Percentiles rank a stretch among this genome's conserved stretches.
Evolutionary conservation across 2,113 vertebrate genomes (phyloP).

Genomic region (Lanius collurio): DNA sequence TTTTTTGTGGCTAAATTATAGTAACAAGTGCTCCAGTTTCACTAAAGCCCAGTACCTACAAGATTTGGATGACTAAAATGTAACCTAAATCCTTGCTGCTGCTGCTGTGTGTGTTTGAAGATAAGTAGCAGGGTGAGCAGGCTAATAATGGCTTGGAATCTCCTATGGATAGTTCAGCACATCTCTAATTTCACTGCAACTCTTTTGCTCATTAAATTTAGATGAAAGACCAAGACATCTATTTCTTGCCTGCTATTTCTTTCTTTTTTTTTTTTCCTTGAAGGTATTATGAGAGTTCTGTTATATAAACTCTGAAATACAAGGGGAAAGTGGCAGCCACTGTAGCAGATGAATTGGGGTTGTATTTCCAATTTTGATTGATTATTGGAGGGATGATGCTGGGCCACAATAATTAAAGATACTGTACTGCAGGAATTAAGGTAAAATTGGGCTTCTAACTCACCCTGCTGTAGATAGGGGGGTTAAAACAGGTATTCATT

Average conservation of each 20-base stretch:
- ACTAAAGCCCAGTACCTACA: constrained; percentile 56
- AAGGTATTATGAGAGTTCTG: neutral
- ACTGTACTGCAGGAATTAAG: neutral
- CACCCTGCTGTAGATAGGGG: neutral
- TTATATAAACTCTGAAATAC: neutral
- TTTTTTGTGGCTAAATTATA: constrained; percentile 44
- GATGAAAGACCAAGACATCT: constrained; percentile 13
- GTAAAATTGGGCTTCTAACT: neutral
- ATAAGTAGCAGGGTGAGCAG: constrained; percentile 57
- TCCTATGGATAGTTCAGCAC: constrained; percentile 38
- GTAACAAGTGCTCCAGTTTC: constrained; percentile 60
- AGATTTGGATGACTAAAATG: constrained; percentile 64
- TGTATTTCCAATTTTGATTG: neutral
- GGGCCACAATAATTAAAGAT: neutral
- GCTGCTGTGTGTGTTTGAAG: constrained; percentile 52
- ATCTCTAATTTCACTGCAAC: constrained; percentile 45
- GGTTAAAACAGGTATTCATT: neutral
- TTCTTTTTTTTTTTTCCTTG: neutral
- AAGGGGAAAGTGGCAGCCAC: neutral
- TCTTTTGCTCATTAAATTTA: constrained; percentile 25
- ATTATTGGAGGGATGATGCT: neutral
- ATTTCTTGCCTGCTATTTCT: neutral
- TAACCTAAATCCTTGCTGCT: constrained; percentile 61
- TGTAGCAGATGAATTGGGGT: neutral
- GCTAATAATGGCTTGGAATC: constrained; percentile 51